Base-by-base conservation (phyloP, 2,888 invertebrate genomes). In the Danaus chrysippus region DNA sequence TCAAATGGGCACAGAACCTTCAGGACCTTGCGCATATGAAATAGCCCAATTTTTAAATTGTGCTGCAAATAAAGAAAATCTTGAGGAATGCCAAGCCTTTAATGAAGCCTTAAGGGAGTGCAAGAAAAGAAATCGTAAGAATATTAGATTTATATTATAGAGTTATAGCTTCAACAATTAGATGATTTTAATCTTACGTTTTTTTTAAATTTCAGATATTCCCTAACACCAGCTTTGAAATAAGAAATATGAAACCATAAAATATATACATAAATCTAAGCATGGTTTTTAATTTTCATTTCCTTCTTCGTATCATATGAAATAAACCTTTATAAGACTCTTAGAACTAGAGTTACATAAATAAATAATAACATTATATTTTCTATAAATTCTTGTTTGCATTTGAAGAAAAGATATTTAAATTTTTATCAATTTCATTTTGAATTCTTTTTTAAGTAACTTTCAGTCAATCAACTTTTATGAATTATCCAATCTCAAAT, bases 21-120 rank as follows among this genome's bases (percentile, higher is more conserved):
- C 85, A 53, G 96, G 96, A 15, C 95, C 97, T 1, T 99, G 99
- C 85, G 95, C 96, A 53, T 97, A 95, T 93, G 98, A 99, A 87
- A 94, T 99, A 71, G 94, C 96, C 72, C 98, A 98, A 86, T 99
- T 99, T 90, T 86, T 99, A 65, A 95, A 98, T 70, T 99, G 99
- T 80, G 97, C 98, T 13, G 93, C 95, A 69, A 94, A 92, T 42
- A 95, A 96, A 75, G 92, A 94, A 0, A 98, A 99, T 82, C 84
- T 99, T 66, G 92, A 95, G 6, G 92, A 98, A 54, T 99, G 99
- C 84, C 95, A 97, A 78, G 97, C 96, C 56, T 99, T 98, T 85
- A 99, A 97, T 78, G 98, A 99, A 79, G 98, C 98, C 42, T 92
- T 99, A 65, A 94, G 95, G 77, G 96, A 98, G 79, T 99, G 99